Evolutionary conservation across 2,888 invertebrate species (phyloP).

Genomic region (Melieria crassipennis): DNA sequence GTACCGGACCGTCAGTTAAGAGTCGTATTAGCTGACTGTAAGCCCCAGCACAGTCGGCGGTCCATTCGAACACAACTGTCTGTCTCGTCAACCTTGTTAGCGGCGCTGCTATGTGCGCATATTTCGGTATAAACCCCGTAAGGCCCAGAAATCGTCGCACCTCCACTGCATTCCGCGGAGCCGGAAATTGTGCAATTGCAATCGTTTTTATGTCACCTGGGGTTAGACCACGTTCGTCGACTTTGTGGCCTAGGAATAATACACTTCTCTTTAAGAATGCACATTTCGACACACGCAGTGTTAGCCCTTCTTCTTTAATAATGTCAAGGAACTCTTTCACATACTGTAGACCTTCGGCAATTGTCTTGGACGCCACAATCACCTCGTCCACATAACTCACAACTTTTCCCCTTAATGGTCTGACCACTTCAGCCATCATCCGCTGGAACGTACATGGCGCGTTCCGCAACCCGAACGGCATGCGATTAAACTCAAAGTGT

Average conservation of each 20-base stretch:
- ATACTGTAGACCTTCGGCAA: conserved; percentile 32
- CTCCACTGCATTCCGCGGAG: too few relatives aligned
- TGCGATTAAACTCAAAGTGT: conserved; percentile 35
- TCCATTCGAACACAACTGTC: too few relatives aligned
- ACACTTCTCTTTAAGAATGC: conserved; percentile 43
- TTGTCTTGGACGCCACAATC: conserved; percentile 30
- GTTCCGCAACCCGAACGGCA: conserved; percentile 36
- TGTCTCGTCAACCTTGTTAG: too few relatives aligned
- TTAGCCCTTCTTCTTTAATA: conserved; percentile 35
- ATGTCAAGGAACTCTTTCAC: conserved; percentile 35
- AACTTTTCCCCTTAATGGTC: conserved; percentile 27
- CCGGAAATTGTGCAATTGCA: conserved; percentile 24
- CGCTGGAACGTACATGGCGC: conserved; percentile 59
- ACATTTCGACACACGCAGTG: conserved; percentile 44
- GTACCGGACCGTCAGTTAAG: too few relatives aligned
- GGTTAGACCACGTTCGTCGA: conserved; percentile 42
- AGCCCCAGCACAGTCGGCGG: too few relatives aligned
- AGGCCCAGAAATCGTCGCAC: too few relatives aligned
- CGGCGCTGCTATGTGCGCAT: too few relatives aligned
- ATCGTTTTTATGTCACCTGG: too few relatives aligned
- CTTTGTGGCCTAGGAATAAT: conserved; percentile 48
- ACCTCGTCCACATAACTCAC: conserved; percentile 37
- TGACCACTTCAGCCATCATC: conserved; percentile 37
- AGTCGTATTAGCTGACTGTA: too few relatives aligned
- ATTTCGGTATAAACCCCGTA: too few relatives aligned